Base-by-base conservation (phyloP, 1,140 invertebrate genomes). In the Pseudomyrmex sp. region DNA sequence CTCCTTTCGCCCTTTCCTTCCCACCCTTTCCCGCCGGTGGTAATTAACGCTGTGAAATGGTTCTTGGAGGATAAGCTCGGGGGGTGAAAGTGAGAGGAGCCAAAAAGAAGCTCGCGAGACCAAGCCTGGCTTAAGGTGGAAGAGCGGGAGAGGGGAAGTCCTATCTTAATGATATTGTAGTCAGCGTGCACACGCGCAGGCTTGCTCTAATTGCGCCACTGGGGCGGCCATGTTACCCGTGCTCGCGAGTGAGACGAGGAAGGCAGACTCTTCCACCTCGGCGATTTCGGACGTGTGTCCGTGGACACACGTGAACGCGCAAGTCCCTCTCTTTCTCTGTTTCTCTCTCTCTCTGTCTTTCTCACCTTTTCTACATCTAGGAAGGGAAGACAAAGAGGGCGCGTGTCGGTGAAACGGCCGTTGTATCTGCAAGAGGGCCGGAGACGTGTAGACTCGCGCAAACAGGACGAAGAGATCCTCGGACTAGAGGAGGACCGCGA, bases 131-230 rank as follows among this genome's bases (percentile, higher is more conserved):
- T 18, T 18, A 44, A 82, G 82, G 84, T 18, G 72, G 84, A 35
- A 7, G 35, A 35, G 35, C 35, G 35, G 87, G 59, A 85, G 82
- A 62, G 84, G 85, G 75, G 72, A 73, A 74, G 83, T 88, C 88
- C 86, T 90, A 92, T 92, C 92, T 92, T 93, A 93, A 93, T 92
- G 92, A 92, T 93, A 93, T 92, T 93, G 92, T 93, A 93, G 91
- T 87, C 88, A 91, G 89, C 85, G 89, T 91, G 89, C 87, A 92
- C 89, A 89, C 91, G 91, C 92, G 91, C 91, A 91, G 89, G 88
- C 92, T 90, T 91, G 88, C 91, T 93, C 93, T 94, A 94, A 94
- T 94, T 93, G 92, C 91, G 84, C 92, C 89, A 90, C 88, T 90
- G 90, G 91, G 92, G 89, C 92, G 90, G 92, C 92, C 92, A 92